Percentiles rank a stretch among this genome's conserved stretches.
Evolutionary conservation across 2,797 vertebrate genomes (phyloP).

Genomic region (Labeo calbasu): DNA sequence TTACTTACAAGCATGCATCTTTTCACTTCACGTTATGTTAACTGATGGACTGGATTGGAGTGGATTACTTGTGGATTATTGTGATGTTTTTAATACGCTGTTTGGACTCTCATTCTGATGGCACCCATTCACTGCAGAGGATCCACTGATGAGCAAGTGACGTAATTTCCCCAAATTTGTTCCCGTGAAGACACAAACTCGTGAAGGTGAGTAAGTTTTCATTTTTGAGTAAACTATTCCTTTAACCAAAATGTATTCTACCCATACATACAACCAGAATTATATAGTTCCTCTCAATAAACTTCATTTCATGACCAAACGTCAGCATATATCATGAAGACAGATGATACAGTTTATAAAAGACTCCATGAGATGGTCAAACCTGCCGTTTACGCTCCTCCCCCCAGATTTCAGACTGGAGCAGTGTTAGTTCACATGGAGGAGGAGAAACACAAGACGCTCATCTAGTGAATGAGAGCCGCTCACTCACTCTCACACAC

Average conservation of each 20-base stretch:
- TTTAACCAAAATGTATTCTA: not conserved
- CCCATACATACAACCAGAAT: not conserved
- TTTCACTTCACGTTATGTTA: not conserved
- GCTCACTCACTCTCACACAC: not conserved
- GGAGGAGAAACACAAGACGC: slow-evolving; percentile 21
- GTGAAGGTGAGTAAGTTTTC: not conserved
- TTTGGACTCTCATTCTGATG: not conserved
- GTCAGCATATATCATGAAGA: not conserved
- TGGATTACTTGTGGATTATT: not conserved
- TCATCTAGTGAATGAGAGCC: slow-evolving; percentile 27
- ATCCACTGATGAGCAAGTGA: not conserved
- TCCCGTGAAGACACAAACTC: not conserved
- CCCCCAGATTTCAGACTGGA: not conserved
- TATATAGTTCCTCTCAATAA: not conserved
- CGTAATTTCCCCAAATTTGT: not conserved
- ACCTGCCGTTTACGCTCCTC: not conserved
- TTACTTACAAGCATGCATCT: not conserved
- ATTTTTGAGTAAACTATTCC: not conserved
- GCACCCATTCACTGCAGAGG: not conserved
- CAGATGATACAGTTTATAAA: not conserved
- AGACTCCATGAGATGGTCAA: not conserved
- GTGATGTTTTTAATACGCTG: too few relatives aligned
- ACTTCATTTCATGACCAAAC: not conserved
- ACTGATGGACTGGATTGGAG: not conserved
- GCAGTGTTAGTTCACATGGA: slow-evolving; percentile 4